Base-by-base conservation (phyloP, 2,888 invertebrate species). In the Epistrophe eligans region DNA sequence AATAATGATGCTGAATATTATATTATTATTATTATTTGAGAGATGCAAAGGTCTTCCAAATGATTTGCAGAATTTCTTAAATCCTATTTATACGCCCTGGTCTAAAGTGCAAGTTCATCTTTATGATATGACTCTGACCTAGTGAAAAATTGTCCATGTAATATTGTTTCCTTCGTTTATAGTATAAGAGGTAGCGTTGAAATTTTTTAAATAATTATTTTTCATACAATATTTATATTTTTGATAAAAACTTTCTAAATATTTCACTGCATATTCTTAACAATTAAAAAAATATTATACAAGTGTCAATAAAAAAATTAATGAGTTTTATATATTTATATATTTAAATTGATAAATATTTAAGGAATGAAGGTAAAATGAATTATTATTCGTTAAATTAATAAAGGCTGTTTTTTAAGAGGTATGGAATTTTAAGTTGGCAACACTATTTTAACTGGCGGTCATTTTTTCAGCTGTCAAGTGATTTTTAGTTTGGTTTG, bases 71-170 rank as follows among this genome's bases (percentile, higher is more conserved):
- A 58, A 11, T 52, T 67, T 45, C 24, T 15, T 32, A 48, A 40
- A 62, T 43, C 43, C 9, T 45, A 28, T 40, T 48, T 17, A 48
- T 45, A 48, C 66, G 57, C 77, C 52, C 77, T 57, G 71, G 64
- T 45, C 64, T 70, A 79, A 70, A 84, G 81, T 79, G 83, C 73
- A 79, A 74, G 70, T 70, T 70, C 76, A 48, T 71, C 38, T 76
- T 55, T 58, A 72, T 55, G 48, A 28, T 45, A 17, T 52, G 35
- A 40, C 28, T 74, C 32, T 15, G 60, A 17, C 35, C 35, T 35
- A 38, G 35, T 58, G 10, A 17, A 35, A 43, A 71, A 52, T 52
- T 52, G 43, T 43, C 35, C 4, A 52, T 72, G 38, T 28, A 57
- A 28, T 45, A 24, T 40, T 60, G 62, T n/a, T 81, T 81, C 17